Evolutionary conservation across 2,888 invertebrate genomes (phyloP), one percentile per base, ranked within the genome.

Genomic region (Eulithis testata): DNA sequence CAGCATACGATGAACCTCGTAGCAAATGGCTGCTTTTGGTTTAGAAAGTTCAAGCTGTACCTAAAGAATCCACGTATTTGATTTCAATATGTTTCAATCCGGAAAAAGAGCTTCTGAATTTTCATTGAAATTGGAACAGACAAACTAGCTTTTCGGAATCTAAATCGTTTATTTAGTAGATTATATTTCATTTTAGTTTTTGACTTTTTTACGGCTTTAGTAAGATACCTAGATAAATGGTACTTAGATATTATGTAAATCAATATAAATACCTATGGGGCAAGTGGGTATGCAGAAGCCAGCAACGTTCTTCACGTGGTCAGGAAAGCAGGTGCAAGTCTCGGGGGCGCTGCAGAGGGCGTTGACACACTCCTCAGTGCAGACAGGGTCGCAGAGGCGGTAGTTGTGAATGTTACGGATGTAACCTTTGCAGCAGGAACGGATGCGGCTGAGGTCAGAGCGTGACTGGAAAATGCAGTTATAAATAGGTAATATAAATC

Each of bases 401-500:
- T 74, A 88, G 79, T 90, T 91, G 80, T 94, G 93, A 6, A 91
- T 88, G 81, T 95, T 95, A 11, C 95, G 94, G 67, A 93, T 90
- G 85, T 95, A 97, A 12, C 96, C 97, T 0, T 94, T 93, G 79
- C 97, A 97, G 80, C 97, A 97, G 31, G 95, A 93, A 69, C 95
- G 92, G 73, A 96, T 95, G 67, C 94, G 94, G 77, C 95, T 96
- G 76, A 95, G 91, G 27, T 94, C 94, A 6, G 95, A 86, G 1
- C 94, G 89, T 0, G 96, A 93, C 95, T 95, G 84, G 1, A 14
- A 36, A 21, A 52, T 3, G 8, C 37, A 37, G 37, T 37, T 31
- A 49, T 12, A 52, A 40, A 40, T 12, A 21, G 11, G 6, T 3
- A 47, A 47, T 14, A 8, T 14, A 47, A 4, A 31, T 11, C 21